Base-by-base conservation (phyloP, 1,140 invertebrate species). In the Ostrea edulis region DNA sequence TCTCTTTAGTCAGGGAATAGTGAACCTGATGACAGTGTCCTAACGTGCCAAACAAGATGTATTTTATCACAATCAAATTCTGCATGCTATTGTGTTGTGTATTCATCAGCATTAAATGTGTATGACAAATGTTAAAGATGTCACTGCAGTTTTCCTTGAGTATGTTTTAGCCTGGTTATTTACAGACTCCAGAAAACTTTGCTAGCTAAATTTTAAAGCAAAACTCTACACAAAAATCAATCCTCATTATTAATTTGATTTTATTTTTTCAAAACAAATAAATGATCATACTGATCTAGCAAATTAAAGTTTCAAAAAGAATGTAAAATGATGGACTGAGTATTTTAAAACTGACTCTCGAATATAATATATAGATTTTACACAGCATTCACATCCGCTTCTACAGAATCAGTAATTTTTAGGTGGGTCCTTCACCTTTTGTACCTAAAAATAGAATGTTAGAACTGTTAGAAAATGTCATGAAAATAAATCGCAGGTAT, bases 21-120 rank as follows among this genome's bases (percentile, higher is more conserved):
- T 77, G 12, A 77, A 14, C 68, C 68, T 25, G 25, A 25, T 29
- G 29, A 77, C 22, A 77, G 68, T 77, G 68, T 77, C 68, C 68
- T 77, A 14, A 29, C 14, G 68, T 77, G 68, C 68, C 68, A 77
- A 77, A 77, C 68, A 77, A 77, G 68, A 77, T 77, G 68, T 77
- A 77, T 8, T 29, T 35, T 71, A 35, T 77, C 68, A 77, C 29
- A 29, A 12, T 77, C 68, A 77, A 77, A 29, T 62, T 77, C 68
- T 77, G 68, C 68, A 77, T 77, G 68, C 68, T 77, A 77, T 77
- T 77, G 58, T 77, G 68, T 77, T 77, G 68, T 77, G 68, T 20
- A 77, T 77, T 77, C 68, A 77, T 77, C 14, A 25, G 8, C 68
- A 77, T 77, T 77, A 77, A 77, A 77, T 17, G 58, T 14, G 25